phyloP scores from a whole-genome alignment of 1,140 invertebrate species.

The Lordiphosa collinella region DNA sequence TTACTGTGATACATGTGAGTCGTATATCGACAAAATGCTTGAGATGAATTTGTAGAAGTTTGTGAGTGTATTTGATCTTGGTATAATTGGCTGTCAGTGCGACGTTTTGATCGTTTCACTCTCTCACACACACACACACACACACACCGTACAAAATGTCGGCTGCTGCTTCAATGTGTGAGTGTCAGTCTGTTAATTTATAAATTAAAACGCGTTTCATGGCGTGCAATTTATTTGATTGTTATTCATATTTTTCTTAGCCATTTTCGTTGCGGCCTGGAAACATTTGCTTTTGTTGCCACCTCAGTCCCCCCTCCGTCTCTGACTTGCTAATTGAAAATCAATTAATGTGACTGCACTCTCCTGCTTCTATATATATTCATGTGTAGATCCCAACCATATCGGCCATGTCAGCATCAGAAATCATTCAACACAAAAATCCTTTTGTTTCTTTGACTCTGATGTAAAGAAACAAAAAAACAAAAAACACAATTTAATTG shows the following conservation, averaged over 20 bases:
- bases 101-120: slow-evolving; percentile 43
- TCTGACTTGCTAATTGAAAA: slow-evolving; percentile 65
- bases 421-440: slow-evolving; percentile 23
- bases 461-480: slow-evolving; percentile 13
- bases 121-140: slow-evolving; percentile 5
- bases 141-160: slow-evolving; percentile 51
- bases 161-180: slow-evolving; percentile 37
- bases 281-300: slow-evolving; percentile 18
- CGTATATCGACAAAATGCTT: slow-evolving; percentile 6
- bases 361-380: slow-evolving; percentile 13
- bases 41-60: slow-evolving; percentile 30
- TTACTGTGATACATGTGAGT: not conserved
- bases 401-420: slow-evolving; percentile 40
- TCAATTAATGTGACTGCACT: slow-evolving; percentile 66
- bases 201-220: slow-evolving; percentile 61
- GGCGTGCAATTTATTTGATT: slow-evolving; percentile 27
- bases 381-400: slow-evolving; percentile 7
- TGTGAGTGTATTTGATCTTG: slow-evolving; percentile 49
- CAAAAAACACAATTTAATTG: too few species aligned
- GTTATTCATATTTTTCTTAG: slow-evolving; percentile 53
- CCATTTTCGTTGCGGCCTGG: slow-evolving; percentile 37
- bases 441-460: slow-evolving; percentile 42
- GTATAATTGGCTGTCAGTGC: slow-evolving; percentile 69
- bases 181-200: slow-evolving; percentile 36
- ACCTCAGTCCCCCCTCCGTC: not conserved